Base-by-base conservation (phyloP, 1,140 invertebrate genomes). In the Drosophila gunungcola region DNA sequence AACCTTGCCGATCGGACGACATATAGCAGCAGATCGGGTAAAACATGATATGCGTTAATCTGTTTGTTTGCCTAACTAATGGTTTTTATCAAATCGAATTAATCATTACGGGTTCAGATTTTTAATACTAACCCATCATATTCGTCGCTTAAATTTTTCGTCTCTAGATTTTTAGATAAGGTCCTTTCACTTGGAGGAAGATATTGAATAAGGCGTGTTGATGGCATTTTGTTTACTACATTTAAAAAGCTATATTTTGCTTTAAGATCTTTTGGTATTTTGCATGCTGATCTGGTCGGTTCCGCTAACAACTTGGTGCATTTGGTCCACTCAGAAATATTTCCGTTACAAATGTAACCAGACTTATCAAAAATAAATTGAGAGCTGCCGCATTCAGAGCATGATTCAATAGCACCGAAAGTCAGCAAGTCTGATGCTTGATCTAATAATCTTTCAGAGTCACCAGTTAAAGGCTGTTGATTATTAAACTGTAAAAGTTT, bases 301-400 rank as follows among this genome's bases (percentile, higher is more conserved):
- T 95, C 94, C 78, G 95, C 94, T 0, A 95, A 95, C 7, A 95
- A 86, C 76, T 96, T 95, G 43, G 94, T 93, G 92, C 98, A 99
- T 92, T 97, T 97, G 0, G 97, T 96, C 97, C 98, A 99, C 92
- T 98, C 98, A 25, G 95, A 96, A 36, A 98, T 78, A 92, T 96
- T 93, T 43, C 98, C 98, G 57, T 91, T 91, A 89, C 98, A 98
- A 67, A 94, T 93, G 86, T 98, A 98, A 1, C 96, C 96, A 21
- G 95, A 95, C 78, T 95, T 96, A 58, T 95, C 94, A 68, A 95
- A 96, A 53, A 94, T 89, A 12, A 98, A 93, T 83, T 97, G 95
- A 9, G 96, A 96, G 38, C 93, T 91, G 60, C 95, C 95, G 91
- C 99, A 99, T 83, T 96, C 95, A 4, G 94, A 91, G 92, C 98